Evolutionary conservation across 2,113 vertebrate species (phyloP), one percentile per base, ranked within the genome.

Genomic region (Cariama cristata): DNA sequence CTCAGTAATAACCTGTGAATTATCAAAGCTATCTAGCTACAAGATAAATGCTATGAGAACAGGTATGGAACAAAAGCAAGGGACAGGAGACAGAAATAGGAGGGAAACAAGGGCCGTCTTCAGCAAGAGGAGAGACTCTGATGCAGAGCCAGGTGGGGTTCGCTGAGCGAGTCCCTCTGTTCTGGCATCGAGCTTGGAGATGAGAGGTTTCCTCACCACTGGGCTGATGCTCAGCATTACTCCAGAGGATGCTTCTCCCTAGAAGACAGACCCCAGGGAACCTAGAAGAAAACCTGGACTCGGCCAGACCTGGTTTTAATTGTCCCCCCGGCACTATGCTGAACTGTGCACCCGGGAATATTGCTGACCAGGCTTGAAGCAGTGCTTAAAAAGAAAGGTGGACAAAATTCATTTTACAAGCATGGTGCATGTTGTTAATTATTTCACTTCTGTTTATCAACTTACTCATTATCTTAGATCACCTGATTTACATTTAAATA

Each of bases 141-240:
- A 44, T 1, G 3, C 28, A 58, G 56, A 60, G 28, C 32, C 49
- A 9, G 9, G 0, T 1, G 22, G 73, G 13, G 11, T n/a, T 58
- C 5, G 4, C 55, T 17, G 47, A 26, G 44, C 1, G 4, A 26
- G 32, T 66, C 30, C 50, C 11, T 4, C 66, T 0, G 4, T 18
- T 15, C 58, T 23, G 35, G 49, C 26, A 11, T 8, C 1, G 7
- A 33, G 16, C 8, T 20, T 47, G 33, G 66, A 72, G 71, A 21
- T 9, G 17, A 49, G 28, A 8, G 16, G 23, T 7, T 40, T 90
- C 58, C 40, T 33, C 58, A 16, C 6, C 33, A 26, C 15, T 38
- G 21, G 30, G 45, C n/a, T 63, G 40, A 49, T 13, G 63, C 24
- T 55, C 49, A 49, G 79, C 49, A 22, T 69, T 49, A 18, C 49